Conservation (phyloP, 1,140 invertebrate species). For the Helicoverpa armigera region DNA sequence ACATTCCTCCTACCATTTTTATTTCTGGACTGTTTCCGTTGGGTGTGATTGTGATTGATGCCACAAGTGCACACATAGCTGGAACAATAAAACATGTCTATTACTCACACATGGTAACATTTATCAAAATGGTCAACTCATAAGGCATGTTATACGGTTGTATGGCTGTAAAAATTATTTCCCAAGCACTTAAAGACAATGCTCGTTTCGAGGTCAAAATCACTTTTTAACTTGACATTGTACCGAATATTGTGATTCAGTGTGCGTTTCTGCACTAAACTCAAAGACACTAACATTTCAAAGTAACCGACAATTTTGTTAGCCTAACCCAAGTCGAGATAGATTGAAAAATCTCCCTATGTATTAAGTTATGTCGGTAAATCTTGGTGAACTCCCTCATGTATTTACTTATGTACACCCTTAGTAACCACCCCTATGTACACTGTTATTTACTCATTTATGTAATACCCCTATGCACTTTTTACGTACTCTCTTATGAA, state of each 20-base stretch:
- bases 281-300: no score
- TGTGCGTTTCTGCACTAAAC: background rate
- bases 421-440: no score
- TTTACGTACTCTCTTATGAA: no score
- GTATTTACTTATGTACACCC: no score
- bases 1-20: conserved; percentile 80
- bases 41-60: conserved; percentile 79
- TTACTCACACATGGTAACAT: background rate
- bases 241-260: conserved; percentile 28
- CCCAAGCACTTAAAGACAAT: conserved; percentile 48
- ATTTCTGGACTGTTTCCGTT: conserved; percentile 85
- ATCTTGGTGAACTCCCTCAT: no score
- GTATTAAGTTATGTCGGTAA: no score
- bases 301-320: background rate
- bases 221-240: conserved; percentile 53
- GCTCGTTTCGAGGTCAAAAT: conserved; percentile 46
- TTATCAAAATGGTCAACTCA: conserved; percentile 32
- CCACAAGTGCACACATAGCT: conserved; percentile 74
- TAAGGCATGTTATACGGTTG: background rate
- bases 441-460: no score
- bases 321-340: no score
- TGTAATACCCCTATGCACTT: no score
- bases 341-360: no score
- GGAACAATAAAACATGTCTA: conserved; percentile 68
- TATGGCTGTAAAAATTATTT: conserved; percentile 37